A percentile compares a stretch with the other conserved stretches of the same genome.
These are phyloP conservation scores for Ctenicera cuprea DNA, from an alignment of 2,888 invertebrate species.

Conservation along the genomic window DNA sequence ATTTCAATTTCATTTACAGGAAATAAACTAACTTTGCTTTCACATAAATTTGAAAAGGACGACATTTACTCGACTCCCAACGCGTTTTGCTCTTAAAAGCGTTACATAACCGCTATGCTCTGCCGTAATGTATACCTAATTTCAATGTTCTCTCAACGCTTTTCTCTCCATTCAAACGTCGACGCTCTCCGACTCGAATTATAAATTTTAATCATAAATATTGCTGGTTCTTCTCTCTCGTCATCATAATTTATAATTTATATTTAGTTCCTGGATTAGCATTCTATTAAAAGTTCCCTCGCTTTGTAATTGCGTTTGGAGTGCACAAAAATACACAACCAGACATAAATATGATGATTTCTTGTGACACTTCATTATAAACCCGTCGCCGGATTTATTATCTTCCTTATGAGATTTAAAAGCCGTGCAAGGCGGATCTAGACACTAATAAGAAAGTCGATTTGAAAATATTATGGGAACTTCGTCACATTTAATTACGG, in stretches of 20 bases:
- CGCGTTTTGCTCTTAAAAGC: conserved; percentile 31
- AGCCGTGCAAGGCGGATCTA: conserved; percentile 23
- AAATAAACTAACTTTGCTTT: conserved; percentile 61
- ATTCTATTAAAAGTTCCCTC: conserved; percentile 57
- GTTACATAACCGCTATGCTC: conserved; percentile 40
- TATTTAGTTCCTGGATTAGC: conserved; percentile 56
- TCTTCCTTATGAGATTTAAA: conserved; percentile 47
- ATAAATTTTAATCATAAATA: conserved; percentile 45
- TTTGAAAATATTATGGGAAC: not conserved
- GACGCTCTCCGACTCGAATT: conserved; percentile 14
- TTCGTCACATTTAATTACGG: not conserved
- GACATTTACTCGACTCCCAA: conserved; percentile 38
- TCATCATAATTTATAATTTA: conserved; percentile 54
- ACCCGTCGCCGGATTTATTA: conserved; percentile 44
- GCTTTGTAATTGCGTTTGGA: conserved; percentile 44
- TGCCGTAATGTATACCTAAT: conserved; percentile 32
- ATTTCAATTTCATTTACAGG: conserved; percentile 62
- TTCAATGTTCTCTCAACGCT: conserved; percentile 32
- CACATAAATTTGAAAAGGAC: conserved; percentile 54
- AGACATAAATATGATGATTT: conserved; percentile 49
- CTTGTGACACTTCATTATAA: conserved; percentile 50
- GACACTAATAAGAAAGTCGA: conserved; percentile 25
- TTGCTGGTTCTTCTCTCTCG: conserved; percentile 24
- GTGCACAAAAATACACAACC: conserved; percentile 44
- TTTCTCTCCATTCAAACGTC: conserved; percentile 34